Evolutionary conservation across 1,140 invertebrate species (phyloP).

Genomic region (Acyrthosiphon pisum): DNA sequence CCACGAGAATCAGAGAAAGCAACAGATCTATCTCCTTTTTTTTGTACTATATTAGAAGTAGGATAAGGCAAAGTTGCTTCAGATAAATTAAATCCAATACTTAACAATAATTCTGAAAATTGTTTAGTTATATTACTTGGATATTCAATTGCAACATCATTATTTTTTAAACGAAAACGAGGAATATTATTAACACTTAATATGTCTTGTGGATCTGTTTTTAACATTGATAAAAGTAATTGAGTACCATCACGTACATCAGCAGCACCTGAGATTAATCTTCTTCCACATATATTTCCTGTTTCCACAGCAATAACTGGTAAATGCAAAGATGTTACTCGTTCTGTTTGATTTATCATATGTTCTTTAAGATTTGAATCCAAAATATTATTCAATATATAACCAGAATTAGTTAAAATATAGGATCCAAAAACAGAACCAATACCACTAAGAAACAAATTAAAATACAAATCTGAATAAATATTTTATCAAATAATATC

Average conservation of each 20-base stretch:
- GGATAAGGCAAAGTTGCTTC: constrained; percentile 65
- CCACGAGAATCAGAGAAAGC: constrained; percentile 59
- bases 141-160: constrained; percentile 47
- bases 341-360: constrained; percentile 33
- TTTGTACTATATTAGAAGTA: constrained; percentile 70
- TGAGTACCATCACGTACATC: constrained; percentile 63
- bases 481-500: neutral
- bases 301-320: constrained; percentile 64
- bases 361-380: constrained; percentile 51
- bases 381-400: constrained; percentile 64
- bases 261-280: constrained; percentile 63
- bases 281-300: constrained; percentile 63
- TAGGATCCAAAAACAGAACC: constrained; percentile 67
- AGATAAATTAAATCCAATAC: constrained; percentile 23
- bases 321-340: constrained; percentile 46
- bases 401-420: constrained; percentile 65
- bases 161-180: constrained; percentile 43
- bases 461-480: constrained; percentile 57
- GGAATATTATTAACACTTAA: constrained; percentile 41
- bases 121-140: constrained; percentile 15
- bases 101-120: neutral
- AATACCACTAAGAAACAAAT: constrained; percentile 65
- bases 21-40: constrained; percentile 67
- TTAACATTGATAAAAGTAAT: constrained; percentile 61
- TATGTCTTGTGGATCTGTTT: constrained; percentile 28